phyloP scores from a whole-genome alignment of 2,113 vertebrate genomes.

The Bagarius yarrelli region DNA sequence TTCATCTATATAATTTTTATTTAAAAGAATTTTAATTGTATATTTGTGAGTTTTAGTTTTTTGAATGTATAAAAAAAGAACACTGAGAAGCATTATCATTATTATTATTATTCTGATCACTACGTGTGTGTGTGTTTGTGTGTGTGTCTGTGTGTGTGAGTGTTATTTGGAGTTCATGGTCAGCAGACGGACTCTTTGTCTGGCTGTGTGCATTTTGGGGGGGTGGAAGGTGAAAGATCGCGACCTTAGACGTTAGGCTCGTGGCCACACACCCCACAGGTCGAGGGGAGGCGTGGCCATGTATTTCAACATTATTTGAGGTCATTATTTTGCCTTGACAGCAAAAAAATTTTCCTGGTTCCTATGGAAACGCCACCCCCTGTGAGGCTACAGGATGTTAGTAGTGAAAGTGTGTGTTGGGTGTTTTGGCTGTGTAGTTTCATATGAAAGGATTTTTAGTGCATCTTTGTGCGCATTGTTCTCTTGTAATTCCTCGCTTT shows the following conservation, averaged over 20 bases:
- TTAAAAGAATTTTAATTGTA: not conserved
- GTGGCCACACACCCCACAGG: slow-evolving; percentile 14
- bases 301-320: slow-evolving; percentile 38
- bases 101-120: too few species aligned
- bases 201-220: slow-evolving; percentile 30
- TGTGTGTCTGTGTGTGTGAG: slow-evolving; percentile 28
- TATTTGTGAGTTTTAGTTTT: not conserved
- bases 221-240: slow-evolving; percentile 52
- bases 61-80: not conserved
- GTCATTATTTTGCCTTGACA: slow-evolving; percentile 41
- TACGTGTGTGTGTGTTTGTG: not conserved
- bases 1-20: not conserved
- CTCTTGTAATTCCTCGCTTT: not conserved
- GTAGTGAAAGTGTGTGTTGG: not conserved
- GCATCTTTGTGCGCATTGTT: not conserved
- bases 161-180: slow-evolving; percentile 45
- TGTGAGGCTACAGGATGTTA: slow-evolving; percentile 17
- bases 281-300: slow-evolving; percentile 16
- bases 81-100: not conserved
- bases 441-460: not conserved
- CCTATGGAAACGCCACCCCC: slow-evolving; percentile 37
- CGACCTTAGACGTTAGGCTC: slow-evolving; percentile 41
- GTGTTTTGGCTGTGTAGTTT: not conserved
- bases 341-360: slow-evolving; percentile 29
- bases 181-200: slow-evolving; percentile 45